A percentile compares a stretch with the other conserved stretches of the same genome.
Conservation (phyloP, 30 jellyfish, hydroid and myxozoan species). For the Aurelia aurita region DNA sequence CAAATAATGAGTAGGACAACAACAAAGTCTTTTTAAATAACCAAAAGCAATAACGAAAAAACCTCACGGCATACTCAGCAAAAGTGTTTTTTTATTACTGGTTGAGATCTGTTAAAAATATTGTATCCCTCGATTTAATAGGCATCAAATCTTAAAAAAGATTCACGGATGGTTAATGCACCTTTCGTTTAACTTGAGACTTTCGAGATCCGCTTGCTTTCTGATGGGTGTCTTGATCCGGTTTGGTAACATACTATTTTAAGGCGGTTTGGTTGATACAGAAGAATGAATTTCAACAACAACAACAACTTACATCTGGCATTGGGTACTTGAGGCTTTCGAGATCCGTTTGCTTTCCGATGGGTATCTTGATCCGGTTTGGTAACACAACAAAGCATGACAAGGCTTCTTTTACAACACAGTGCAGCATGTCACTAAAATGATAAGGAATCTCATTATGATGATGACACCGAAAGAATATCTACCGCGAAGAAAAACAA, state of each 20-base stretch:
- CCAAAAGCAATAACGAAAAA: background rate
- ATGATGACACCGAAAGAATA: too few relatives aligned
- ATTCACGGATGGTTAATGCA: too few relatives aligned
- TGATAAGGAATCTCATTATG: background rate
- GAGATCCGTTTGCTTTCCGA: conserved; percentile 71
- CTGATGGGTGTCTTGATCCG: conserved; percentile 86
- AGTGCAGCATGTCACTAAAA: conserved; percentile 84
- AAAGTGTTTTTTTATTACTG: too few relatives aligned
- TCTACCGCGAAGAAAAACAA: background rate
- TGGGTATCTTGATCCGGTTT: conserved; percentile 86
- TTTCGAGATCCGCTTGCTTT: conserved; percentile 70
- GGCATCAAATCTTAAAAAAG: too few relatives aligned
- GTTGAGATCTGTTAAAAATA: too few relatives aligned
- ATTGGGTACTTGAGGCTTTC: conserved; percentile 74
- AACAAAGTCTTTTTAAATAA: background rate
- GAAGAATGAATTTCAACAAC: background rate
- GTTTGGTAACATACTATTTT: conserved; percentile 93
- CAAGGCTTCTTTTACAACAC: conserved; percentile 74
- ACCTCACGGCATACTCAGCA: too few relatives aligned
- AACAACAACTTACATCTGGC: conserved; percentile 83
- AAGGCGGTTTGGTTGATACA: too few relatives aligned
- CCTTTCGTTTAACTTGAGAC: too few relatives aligned
- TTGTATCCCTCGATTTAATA: too few relatives aligned
- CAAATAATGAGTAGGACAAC: background rate
- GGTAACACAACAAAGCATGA: conserved; percentile 90